phyloP scores from a whole-genome alignment of 2,797 vertebrate genomes.

The Iguana delicatissima region DNA sequence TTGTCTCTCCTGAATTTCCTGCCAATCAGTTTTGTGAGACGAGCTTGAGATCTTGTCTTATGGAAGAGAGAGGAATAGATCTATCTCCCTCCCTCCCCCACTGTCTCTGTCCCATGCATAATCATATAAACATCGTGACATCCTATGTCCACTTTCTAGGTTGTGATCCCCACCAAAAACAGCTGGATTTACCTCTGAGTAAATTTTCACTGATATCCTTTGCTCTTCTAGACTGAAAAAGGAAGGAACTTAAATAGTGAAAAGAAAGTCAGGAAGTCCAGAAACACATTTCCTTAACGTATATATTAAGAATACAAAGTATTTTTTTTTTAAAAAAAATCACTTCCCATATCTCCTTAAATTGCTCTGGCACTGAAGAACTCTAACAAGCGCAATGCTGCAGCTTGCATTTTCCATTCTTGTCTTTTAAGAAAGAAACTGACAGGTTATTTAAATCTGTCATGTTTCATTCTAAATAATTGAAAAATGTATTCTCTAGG shows the following conservation, averaged over 20 bases:
- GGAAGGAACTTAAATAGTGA: not conserved
- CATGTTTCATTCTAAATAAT: constrained; percentile 31
- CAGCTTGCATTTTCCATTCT: not conserved
- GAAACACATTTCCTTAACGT: constrained; percentile 28
- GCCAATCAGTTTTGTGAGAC: not conserved
- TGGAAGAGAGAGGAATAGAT: too few relatives aligned
- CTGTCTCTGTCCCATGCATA: not conserved
- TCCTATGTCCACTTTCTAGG: not conserved
- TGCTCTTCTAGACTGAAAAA: not conserved
- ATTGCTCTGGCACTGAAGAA: constrained; percentile 4
- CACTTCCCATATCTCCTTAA: not conserved
- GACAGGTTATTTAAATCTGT: constrained; percentile 50
- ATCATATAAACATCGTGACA: not conserved
- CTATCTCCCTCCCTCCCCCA: not conserved
- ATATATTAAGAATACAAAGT: too few relatives aligned
- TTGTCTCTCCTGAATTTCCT: not conserved
- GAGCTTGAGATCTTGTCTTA: not conserved
- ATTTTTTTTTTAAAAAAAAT: too few relatives aligned
- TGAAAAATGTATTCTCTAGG: not conserved
- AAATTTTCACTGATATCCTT: not conserved
- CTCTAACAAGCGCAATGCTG: not conserved
- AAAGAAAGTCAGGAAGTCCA: not conserved
- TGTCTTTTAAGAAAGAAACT: constrained; percentile 20
- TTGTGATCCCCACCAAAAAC: not conserved
- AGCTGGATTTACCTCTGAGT: not conserved